Conservation (phyloP, 2,797 vertebrate species). For the Hydrocynus forskahlii region DNA sequence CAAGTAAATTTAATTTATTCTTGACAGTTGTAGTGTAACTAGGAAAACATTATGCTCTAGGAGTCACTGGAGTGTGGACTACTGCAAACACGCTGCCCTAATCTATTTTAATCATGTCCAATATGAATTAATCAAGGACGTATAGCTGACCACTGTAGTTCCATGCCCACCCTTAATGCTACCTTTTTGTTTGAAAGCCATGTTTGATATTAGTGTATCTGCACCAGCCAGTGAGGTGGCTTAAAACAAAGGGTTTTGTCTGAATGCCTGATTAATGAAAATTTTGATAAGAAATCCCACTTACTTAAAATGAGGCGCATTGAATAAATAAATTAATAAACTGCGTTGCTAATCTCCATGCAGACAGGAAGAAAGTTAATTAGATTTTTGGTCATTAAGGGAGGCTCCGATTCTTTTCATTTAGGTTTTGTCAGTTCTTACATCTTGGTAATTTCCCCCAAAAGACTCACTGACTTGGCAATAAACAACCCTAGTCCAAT, state of each 20-base stretch:
- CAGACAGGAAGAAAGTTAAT: conserved; percentile 46
- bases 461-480: conserved; percentile 42
- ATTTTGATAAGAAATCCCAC: conserved; percentile 12
- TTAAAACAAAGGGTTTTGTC: conserved; percentile 12
- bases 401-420: conserved; percentile 24
- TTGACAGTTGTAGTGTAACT: neutral
- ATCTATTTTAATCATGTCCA: neutral
- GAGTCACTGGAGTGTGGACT: neutral
- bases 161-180: neutral
- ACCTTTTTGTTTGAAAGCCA: neutral
- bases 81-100: neutral
- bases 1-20: neutral
- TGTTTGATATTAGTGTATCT: neutral
- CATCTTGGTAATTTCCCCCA: conserved; percentile 42
- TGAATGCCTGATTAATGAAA: neutral
- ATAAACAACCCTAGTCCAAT: conserved; percentile 42
- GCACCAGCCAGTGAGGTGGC: neutral
- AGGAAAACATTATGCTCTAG: neutral
- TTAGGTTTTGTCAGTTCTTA: conserved; percentile 33
- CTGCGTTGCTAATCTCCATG: conserved; percentile 34
- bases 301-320: conserved; percentile 9
- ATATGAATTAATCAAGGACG: neutral
- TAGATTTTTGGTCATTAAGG: conserved; percentile 50
- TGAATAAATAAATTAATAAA: conserved; percentile 48
- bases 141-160: conserved; percentile 2